A percentile compares a stretch with the other conserved stretches of the same genome.
phyloP scores from a whole-genome alignment of 2,888 invertebrate genomes.

The Euproctis similis region DNA sequence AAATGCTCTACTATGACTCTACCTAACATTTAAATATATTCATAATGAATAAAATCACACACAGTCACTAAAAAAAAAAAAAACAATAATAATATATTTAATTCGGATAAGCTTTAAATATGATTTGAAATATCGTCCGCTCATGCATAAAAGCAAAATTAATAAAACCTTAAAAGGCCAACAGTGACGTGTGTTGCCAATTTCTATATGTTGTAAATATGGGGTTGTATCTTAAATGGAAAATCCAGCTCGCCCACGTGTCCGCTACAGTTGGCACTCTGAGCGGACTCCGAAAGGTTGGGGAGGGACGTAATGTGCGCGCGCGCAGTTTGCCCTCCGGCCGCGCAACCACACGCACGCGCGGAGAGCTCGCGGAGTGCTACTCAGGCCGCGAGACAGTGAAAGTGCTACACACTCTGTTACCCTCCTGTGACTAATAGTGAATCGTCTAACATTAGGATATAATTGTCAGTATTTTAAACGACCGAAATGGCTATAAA shows the following conservation, averaged over 20 bases:
- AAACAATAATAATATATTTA: too few species aligned
- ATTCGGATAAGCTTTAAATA: too few species aligned
- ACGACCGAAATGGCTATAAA: too few species aligned
- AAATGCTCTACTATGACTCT: too few species aligned
- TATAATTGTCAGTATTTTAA: too few species aligned
- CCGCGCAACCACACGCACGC: constrained; percentile 55
- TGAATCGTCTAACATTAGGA: too few species aligned
- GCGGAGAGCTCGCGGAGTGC: constrained; percentile 22
- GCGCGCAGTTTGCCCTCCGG: constrained; percentile 62
- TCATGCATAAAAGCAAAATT: too few species aligned
- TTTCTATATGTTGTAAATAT: constrained; percentile 15
- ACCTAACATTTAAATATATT: too few species aligned
- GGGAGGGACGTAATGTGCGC: constrained; percentile 39
- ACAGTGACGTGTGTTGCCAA: constrained; percentile 8
- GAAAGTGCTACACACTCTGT: constrained; percentile 45
- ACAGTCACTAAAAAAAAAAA: too few species aligned
- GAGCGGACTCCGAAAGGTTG: constrained; percentile 40
- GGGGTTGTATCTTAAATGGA: constrained; percentile 60
- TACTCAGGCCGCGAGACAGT: constrained; percentile 39
- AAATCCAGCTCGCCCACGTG: constrained; percentile 59
- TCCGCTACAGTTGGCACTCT: constrained; percentile 45
- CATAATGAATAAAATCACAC: too few species aligned
- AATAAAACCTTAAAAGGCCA: constrained; percentile 5
- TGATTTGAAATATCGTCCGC: too few species aligned
- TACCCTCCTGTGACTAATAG: constrained; percentile 22